Percentiles rank a stretch among this genome's conserved stretches.
These are phyloP conservation scores for Rhabdophis nuchalis DNA, from an alignment of 2,797 vertebrate genomes.

Conservation along the genomic window DNA sequence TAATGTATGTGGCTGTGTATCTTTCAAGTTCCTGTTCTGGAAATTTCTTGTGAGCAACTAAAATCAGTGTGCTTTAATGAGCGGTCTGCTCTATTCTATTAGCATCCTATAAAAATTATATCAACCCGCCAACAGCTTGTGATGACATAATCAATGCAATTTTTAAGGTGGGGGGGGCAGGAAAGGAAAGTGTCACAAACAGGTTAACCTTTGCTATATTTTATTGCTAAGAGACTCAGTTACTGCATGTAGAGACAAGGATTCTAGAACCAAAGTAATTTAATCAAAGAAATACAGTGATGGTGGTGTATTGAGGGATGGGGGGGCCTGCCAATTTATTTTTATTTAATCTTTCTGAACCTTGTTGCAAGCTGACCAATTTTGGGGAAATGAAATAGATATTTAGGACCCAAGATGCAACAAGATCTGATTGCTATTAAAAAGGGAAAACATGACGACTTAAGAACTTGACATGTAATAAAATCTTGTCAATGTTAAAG, in stretches of 20 bases:
- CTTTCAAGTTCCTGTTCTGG: constrained; percentile 47
- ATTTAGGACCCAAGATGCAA: neutral
- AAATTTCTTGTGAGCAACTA: constrained; percentile 57
- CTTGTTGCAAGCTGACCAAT: fast-evolving
- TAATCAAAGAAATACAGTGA: neutral
- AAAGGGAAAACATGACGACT: neutral
- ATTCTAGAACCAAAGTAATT: constrained; percentile 35
- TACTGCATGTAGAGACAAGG: constrained; percentile 16
- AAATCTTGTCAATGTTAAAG: neutral
- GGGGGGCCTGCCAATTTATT: neutral
- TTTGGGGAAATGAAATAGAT: neutral
- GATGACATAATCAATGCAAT: constrained; percentile 28
- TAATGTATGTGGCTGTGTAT: constrained; percentile 20
- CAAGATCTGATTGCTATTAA: neutral
- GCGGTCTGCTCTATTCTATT: constrained; percentile 47
- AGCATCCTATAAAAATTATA: constrained; percentile 38
- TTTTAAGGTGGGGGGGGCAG: constrained; percentile 17
- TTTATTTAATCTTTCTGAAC: neutral
- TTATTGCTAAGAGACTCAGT: constrained; percentile 24
- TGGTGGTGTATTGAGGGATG: neutral
- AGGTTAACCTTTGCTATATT: constrained; percentile 37
- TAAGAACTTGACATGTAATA: neutral
- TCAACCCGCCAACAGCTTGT: constrained; percentile 4
- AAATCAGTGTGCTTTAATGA: constrained; percentile 57
- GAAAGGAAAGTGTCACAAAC: constrained; percentile 38